Conservation (phyloP, 2,797 vertebrate species). For the Selene dorsalis region DNA sequence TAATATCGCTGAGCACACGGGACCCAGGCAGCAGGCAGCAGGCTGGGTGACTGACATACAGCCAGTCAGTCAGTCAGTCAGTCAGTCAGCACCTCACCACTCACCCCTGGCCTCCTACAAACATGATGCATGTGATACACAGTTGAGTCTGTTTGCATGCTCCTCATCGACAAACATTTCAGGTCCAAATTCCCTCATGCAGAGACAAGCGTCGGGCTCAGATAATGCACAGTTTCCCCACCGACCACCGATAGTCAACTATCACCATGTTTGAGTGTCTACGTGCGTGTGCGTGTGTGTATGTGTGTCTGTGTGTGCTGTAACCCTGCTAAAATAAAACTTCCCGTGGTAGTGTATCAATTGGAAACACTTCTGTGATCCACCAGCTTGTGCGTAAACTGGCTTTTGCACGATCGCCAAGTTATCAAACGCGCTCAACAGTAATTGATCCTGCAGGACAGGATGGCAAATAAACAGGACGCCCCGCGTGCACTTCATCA, state of each 20-base stretch:
- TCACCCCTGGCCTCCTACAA: not conserved
- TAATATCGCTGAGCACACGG: slow-evolving; percentile 19
- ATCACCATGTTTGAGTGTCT: not conserved
- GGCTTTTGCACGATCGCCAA: slow-evolving; percentile 34
- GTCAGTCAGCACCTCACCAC: slow-evolving; percentile 31
- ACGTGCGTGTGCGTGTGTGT: not conserved
- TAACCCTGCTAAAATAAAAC: slow-evolving; percentile 40
- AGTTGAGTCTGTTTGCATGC: not conserved
- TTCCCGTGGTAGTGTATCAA: slow-evolving; percentile 46
- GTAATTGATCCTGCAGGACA: slow-evolving; percentile 1
- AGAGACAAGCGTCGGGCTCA: slow-evolving; percentile 54
- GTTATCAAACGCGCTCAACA: slow-evolving; percentile 37
- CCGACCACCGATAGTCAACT: slow-evolving; percentile 15
- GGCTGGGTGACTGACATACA: slow-evolving; percentile 22
- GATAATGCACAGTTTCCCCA: slow-evolving; percentile 33
- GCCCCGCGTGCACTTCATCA: slow-evolving; percentile 8
- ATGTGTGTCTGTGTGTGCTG: not conserved
- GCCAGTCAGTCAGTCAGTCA: not conserved
- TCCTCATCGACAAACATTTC: slow-evolving; percentile 29
- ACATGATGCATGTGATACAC: not conserved
- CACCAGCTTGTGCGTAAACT: slow-evolving; percentile 56
- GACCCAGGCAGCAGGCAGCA: slow-evolving; percentile 3
- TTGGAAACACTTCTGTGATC: slow-evolving; percentile 53
- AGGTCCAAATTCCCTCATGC: slow-evolving; percentile 43
- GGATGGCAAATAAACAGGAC: not conserved